phyloP scores from a whole-genome alignment of 2,113 vertebrate genomes.

The human (Homo sapiens) region DNA sequence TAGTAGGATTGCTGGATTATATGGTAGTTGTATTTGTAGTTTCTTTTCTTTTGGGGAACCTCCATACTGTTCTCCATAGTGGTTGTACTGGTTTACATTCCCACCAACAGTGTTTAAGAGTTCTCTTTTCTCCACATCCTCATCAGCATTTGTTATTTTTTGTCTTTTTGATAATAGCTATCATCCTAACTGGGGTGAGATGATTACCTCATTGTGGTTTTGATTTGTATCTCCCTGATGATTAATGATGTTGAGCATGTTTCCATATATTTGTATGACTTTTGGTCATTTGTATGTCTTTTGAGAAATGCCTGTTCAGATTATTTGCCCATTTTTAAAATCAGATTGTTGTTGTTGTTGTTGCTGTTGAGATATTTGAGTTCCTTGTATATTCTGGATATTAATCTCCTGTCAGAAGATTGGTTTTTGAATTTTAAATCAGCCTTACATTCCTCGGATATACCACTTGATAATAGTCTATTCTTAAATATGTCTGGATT shows the following conservation, averaged over 20 bases:
- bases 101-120: not conserved
- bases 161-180: not conserved
- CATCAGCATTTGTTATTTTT: not conserved
- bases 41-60: not conserved
- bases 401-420: not conserved
- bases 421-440: not conserved
- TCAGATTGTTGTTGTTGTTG: not conserved
- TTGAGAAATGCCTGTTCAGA: not conserved
- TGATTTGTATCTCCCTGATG: not conserved
- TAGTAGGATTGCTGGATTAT: not conserved
- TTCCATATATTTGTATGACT: not conserved
- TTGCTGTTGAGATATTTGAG: not conserved
- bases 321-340: not conserved
- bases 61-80: not conserved
- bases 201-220: not conserved
- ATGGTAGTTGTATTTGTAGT: not conserved
- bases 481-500: not conserved
- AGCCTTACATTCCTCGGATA: not conserved
- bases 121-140: not conserved
- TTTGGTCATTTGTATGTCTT: not conserved
- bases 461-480: not conserved
- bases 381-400: not conserved
- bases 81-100: not conserved
- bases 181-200: not conserved
- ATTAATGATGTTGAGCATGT: not conserved